Conservation (phyloP, 1,140 invertebrate species). For the Nasonia longicornis region DNA sequence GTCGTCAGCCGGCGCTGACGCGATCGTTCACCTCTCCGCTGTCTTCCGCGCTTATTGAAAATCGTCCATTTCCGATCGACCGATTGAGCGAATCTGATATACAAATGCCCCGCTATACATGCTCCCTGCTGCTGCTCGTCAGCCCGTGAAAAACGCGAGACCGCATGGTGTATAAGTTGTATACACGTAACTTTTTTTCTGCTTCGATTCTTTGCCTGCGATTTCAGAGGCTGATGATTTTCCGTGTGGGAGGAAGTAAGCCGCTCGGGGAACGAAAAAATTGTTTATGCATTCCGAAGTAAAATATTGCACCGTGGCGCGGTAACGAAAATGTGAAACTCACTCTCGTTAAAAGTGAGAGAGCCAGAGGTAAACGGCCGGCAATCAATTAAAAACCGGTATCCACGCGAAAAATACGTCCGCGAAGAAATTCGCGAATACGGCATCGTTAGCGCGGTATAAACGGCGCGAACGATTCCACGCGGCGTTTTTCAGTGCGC, state of each 20-base stretch:
- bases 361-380: neutral
- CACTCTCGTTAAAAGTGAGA: neutral
- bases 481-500: neutral
- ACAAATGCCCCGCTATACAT: neutral
- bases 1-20: neutral
- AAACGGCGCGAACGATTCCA: neutral
- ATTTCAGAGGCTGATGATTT: neutral
- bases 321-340: too few species aligned
- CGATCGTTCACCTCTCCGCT: neutral
- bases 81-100: conserved; percentile 16
- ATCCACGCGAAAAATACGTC: neutral
- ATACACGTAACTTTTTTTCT: neutral
- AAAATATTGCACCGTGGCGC: too few species aligned
- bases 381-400: neutral
- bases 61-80: neutral
- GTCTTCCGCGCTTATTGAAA: neutral
- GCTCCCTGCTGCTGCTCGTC: conserved; percentile 3
- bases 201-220: neutral
- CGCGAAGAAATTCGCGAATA: neutral
- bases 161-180: neutral
- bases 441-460: neutral
- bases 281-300: too few species aligned
- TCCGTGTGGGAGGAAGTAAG: neutral
- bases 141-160: conserved; percentile 28
- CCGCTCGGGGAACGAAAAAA: too few species aligned